Conservation (phyloP, 2,797 vertebrate species). For the Dendrocincla fuliginosa region DNA sequence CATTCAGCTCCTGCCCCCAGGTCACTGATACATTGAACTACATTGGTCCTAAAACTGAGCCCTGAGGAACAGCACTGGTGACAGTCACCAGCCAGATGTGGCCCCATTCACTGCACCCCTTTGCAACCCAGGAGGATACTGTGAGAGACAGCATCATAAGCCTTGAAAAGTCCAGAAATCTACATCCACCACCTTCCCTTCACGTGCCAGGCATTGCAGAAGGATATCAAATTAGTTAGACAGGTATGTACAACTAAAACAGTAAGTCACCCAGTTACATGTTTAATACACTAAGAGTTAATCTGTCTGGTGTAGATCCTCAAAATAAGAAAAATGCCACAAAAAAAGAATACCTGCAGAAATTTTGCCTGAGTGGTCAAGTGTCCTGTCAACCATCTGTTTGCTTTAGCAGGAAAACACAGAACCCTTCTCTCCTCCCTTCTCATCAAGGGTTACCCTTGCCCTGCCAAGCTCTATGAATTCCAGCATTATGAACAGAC, state of each 20-base stretch:
- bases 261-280: neutral
- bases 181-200: neutral
- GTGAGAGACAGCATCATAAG: neutral
- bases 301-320: neutral
- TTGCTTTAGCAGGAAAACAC: conserved; percentile 5
- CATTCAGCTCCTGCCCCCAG: neutral
- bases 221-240: neutral
- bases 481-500: conserved; percentile 43
- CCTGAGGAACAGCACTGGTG: fast-evolving
- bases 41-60: neutral
- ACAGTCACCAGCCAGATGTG: fast-evolving
- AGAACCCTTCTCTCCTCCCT: neutral
- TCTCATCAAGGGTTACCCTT: neutral
- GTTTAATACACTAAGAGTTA: neutral
- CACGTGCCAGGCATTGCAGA: neutral
- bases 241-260: neutral
- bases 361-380: neutral
- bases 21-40: neutral
- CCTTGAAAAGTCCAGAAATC: neutral
- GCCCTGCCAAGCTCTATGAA: conserved; percentile 40
- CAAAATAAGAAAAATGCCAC: neutral
- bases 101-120: neutral
- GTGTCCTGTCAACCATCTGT: neutral
- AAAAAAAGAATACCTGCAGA: neutral
- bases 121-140: neutral